Evolutionary conservation across 2,888 invertebrate genomes (phyloP).

Genomic region (Caenorhabditis zanzibari): DNA sequence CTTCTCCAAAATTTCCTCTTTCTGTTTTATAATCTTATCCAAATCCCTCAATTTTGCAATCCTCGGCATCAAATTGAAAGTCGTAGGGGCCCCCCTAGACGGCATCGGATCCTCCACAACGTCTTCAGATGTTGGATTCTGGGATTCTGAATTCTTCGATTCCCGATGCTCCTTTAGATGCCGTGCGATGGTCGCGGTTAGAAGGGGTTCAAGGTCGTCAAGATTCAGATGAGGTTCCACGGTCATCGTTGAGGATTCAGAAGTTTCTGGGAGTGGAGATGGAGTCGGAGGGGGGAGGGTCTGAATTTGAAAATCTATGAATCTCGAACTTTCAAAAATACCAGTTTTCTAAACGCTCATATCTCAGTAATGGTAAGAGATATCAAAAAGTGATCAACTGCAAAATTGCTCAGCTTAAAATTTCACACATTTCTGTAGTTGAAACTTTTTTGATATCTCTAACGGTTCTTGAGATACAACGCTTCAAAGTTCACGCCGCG

Average conservation of each 20-base stretch:
- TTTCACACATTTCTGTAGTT: too few species aligned
- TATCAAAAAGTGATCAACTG: too few species aligned
- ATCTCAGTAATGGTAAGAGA: too few species aligned
- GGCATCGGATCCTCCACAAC: conserved; percentile 28
- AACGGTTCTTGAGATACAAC: too few species aligned
- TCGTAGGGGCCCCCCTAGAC: neutral
- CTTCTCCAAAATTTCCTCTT: conserved; percentile 9
- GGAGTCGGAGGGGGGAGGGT: neutral
- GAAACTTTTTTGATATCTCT: too few species aligned
- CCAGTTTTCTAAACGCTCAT: too few species aligned
- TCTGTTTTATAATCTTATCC: conserved; percentile 45
- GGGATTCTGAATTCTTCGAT: neutral
- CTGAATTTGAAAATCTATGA: too few species aligned
- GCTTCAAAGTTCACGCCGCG: too few species aligned
- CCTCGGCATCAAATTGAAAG: conserved; percentile 41
- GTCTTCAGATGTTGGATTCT: neutral
- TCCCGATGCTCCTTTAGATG: conserved; percentile 25
- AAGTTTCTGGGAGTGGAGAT: neutral
- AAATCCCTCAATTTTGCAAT: conserved; percentile 43
- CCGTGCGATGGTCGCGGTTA: conserved; percentile 7
- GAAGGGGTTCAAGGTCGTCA: conserved; percentile 18
- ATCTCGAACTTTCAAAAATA: too few species aligned
- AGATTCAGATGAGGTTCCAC: neutral
- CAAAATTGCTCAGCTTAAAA: too few species aligned
- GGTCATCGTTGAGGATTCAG: conserved; percentile 29